A percentile compares a stretch with the other conserved stretches of the same genome.
These are phyloP conservation scores for Telmatochromis sp. DNA, from an alignment of 2,113 vertebrate genomes.

Conservation along the genomic window DNA sequence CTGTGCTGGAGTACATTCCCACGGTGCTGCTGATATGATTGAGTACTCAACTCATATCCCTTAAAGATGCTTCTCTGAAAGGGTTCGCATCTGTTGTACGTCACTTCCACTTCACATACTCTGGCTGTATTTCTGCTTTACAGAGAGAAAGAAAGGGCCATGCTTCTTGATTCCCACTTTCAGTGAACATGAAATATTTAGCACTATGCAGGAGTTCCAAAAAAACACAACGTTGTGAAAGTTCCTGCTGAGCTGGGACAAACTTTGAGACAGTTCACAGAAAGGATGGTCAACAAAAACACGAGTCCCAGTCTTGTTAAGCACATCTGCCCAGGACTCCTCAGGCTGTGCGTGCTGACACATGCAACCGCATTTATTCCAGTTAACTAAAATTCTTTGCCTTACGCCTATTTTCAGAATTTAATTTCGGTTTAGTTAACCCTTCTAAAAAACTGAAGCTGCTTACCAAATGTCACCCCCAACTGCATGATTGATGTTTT, in stretches of 20 bases:
- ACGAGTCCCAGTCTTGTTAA: background rate
- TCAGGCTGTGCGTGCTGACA: background rate
- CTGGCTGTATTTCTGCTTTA: background rate
- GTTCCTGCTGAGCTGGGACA: background rate
- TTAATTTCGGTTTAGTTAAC: background rate
- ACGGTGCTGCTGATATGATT: background rate
- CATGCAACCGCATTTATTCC: rapidly evolving
- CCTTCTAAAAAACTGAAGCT: background rate
- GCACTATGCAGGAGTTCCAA: background rate
- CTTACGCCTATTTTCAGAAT: rapidly evolving
- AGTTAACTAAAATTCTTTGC: background rate
- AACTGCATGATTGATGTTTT: background rate
- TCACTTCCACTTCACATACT: background rate
- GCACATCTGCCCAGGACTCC: background rate
- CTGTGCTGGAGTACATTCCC: background rate
- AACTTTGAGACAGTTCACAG: background rate
- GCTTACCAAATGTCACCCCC: background rate
- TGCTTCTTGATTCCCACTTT: background rate
- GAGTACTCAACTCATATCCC: background rate
- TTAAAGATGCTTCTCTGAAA: background rate
- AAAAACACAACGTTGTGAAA: background rate
- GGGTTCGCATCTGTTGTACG: background rate
- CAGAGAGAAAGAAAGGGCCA: background rate
- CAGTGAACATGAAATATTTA: background rate
- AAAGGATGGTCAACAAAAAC: background rate